These are phyloP conservation scores for Ferdinandea cuprea DNA, from an alignment of 2,888 invertebrate species.

Conservation along the genomic window DNA sequence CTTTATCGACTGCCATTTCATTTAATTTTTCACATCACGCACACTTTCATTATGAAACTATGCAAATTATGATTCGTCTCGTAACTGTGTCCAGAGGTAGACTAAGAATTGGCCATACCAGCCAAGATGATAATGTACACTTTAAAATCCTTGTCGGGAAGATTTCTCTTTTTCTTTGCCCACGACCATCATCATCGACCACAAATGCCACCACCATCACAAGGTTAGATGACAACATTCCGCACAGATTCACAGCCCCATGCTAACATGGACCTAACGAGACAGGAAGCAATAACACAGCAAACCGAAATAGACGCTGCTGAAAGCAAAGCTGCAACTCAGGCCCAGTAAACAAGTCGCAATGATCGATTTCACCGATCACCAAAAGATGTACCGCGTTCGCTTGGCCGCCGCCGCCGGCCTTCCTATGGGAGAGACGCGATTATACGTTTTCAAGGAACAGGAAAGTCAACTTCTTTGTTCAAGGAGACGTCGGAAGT, in stretches of 20 bases:
- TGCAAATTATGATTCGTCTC: conserved; percentile 40
- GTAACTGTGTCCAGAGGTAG: conserved; percentile 9
- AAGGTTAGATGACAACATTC: conserved; percentile 52
- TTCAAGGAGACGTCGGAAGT: conserved; percentile 59
- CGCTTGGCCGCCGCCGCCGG: conserved; percentile 43
- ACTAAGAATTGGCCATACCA: conserved; percentile 8
- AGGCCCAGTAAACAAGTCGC: conserved; percentile 50
- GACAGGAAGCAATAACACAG: conserved; percentile 54
- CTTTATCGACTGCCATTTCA: conserved; percentile 3
- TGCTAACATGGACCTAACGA: conserved; percentile 33
- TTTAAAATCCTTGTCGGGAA: not conserved
- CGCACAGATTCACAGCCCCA: conserved; percentile 21
- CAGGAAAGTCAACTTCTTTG: conserved; percentile 59
- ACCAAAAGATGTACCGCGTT: conserved; percentile 57
- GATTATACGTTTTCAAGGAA: conserved; percentile 46
- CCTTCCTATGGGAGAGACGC: conserved; percentile 35
- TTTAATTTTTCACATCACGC: conserved; percentile 28
- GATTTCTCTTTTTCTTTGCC: conserved; percentile 53
- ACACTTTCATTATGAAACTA: conserved; percentile 43
- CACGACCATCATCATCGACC: not conserved
- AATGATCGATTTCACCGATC: conserved; percentile 71
- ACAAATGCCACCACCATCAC: conserved; percentile 33
- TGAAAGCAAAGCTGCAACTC: conserved; percentile 13
- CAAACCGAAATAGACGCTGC: conserved; percentile 21
- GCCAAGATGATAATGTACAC: not conserved